Base-by-base conservation (phyloP, 2,797 vertebrate species). In the Gymnoscopelus microlampas region DNA sequence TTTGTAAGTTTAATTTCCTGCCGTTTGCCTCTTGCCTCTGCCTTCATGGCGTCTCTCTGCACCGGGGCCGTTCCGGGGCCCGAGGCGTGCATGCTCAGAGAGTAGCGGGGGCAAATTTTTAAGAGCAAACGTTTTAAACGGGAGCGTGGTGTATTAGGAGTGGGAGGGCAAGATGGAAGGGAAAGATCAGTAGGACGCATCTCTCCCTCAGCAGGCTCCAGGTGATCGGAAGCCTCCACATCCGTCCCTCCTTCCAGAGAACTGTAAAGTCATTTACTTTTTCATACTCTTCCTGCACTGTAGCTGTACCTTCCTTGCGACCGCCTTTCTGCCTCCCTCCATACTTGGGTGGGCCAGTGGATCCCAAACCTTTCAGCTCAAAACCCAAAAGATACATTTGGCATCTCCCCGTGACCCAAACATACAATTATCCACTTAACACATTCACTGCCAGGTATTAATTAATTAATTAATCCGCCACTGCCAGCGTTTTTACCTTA, bases 41-140 rank as follows among this genome's bases (percentile, higher is more conserved):
- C 76, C 72, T 63, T 53, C 49, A 60, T 66, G 66, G 48, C 67
- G 69, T 77, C 50, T 53, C 51, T 81, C 59, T 11, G 60, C 80
- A 74, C 83, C 85, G 81, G 66, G 26, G 80, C 8, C 9, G 39
- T 44, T 44, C 39, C 39, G 9, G 39, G 39, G 39, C 39, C 39
- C 9, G 39, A 10, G 39, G 39, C 8, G 39, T 3, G 85, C 81
- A 32, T 73, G 78, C 75, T 74, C 74, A 73, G 72, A 80, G 60
- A 86, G 63, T 80, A 87, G 82, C 74, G 66, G 64, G 6, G 55
- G 74, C 68, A 75, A 85, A 76, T 85, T 85, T 89, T 85, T 13
- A 7, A 81, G 77, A 77, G 71, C 66, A 81, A 71, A 11, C 11
- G 71, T 87, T 80, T 87, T 64, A 76, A 82, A 77, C 48, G 62